Percentiles rank a stretch among this genome's conserved stretches.
These are phyloP conservation scores for Apodemia hepburni DNA, from an alignment of 2,888 invertebrate genomes.

Conservation along the genomic window DNA sequence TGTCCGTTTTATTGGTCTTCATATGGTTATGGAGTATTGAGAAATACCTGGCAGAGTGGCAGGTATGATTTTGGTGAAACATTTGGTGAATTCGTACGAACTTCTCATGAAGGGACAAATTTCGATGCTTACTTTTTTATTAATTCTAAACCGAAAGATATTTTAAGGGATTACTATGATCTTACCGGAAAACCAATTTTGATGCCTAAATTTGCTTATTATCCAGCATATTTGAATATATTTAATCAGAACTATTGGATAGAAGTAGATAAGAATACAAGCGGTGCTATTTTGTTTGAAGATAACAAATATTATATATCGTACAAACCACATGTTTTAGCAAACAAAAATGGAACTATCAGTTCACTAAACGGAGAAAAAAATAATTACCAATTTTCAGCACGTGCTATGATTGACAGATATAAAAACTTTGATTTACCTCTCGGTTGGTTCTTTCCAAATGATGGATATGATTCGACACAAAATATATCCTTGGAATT, in stretches of 20 bases:
- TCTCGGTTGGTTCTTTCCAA: constrained; percentile 68
- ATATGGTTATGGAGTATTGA: constrained; percentile 60
- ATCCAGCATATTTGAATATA: constrained; percentile 66
- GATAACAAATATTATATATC: constrained; percentile 64
- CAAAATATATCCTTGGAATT: constrained; percentile 66
- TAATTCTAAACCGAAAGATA: constrained; percentile 46
- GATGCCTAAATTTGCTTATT: constrained; percentile 66
- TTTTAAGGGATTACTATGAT: constrained; percentile 64
- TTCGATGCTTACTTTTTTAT: constrained; percentile 68
- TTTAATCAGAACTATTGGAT: constrained; percentile 74
- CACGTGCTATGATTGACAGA: constrained; percentile 68
- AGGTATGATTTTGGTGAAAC: constrained; percentile 57
- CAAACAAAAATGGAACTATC: constrained; percentile 53
- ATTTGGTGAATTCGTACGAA: constrained; percentile 37
- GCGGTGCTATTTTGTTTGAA: constrained; percentile 58
- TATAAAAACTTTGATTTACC: constrained; percentile 63
- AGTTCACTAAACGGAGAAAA: constrained; percentile 71
- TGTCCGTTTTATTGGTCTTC: constrained; percentile 71
- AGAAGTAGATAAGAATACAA: constrained; percentile 42
- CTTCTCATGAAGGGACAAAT: constrained; percentile 45
- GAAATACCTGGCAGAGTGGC: constrained; percentile 68
- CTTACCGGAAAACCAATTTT: constrained; percentile 62
- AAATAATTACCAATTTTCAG: constrained; percentile 71
- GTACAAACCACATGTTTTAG: constrained; percentile 55
- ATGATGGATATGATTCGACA: constrained; percentile 71